Evolutionary conservation across 1,140 invertebrate species (phyloP).

Genomic region (Oreohelix idahoensis): DNA sequence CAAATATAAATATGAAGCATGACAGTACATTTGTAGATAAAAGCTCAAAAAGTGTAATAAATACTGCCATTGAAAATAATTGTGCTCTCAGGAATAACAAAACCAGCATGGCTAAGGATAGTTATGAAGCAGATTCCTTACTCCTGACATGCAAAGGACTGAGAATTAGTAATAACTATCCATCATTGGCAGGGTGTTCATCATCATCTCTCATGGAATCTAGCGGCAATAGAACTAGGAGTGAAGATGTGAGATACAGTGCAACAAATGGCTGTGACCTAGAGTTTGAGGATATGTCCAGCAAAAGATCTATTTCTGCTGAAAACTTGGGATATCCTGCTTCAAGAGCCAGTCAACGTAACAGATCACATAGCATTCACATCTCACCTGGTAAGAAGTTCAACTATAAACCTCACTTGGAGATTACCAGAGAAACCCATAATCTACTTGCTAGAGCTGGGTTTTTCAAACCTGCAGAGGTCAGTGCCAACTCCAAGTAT

Average conservation of each 20-base stretch:
- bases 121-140: too few relatives aligned
- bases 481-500: constrained; percentile 29
- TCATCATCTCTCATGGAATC: too few relatives aligned
- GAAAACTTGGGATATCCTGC: constrained; percentile 38
- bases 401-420: constrained; percentile 63
- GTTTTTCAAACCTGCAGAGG: constrained; percentile 45
- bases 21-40: neutral
- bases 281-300: neutral
- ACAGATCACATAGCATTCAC: constrained; percentile 59
- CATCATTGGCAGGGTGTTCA: too few relatives aligned
- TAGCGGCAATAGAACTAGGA: neutral
- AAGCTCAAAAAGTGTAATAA: neutral
- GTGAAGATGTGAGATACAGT: neutral
- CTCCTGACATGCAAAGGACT: neutral
- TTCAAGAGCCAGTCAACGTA: constrained; percentile 27
- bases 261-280: neutral
- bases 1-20: too few relatives aligned
- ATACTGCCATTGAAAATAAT: neutral
- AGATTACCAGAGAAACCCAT: constrained; percentile 65
- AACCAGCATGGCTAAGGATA: too few relatives aligned
- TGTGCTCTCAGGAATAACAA: neutral
- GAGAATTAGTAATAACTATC: neutral
- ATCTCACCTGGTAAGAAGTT: constrained; percentile 41
- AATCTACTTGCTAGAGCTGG: constrained; percentile 64
- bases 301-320: constrained; percentile 50